These are phyloP conservation scores for Alloscopus bannaensis DNA, from an alignment of 2,888 invertebrate genomes.

Conservation along the genomic window DNA sequence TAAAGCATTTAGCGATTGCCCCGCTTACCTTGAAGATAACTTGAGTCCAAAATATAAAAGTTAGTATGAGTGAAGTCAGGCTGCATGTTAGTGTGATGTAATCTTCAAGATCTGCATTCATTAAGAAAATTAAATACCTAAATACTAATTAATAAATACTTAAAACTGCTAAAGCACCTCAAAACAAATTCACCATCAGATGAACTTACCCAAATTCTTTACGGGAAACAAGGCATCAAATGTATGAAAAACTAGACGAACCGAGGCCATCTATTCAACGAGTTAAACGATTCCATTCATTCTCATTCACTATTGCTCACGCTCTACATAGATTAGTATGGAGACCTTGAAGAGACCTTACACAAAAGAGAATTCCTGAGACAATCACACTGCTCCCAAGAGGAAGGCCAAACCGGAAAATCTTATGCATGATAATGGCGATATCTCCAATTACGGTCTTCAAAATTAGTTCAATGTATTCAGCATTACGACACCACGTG, in stretches of 20 bases:
- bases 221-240: slow-evolving; percentile 39
- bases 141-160: not conserved
- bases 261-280: slow-evolving; percentile 25
- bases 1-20: no score
- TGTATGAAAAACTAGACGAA: slow-evolving; percentile 20
- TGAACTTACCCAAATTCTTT: slow-evolving; percentile 25
- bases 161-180: no score
- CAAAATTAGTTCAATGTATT: no score
- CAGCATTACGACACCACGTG: no score
- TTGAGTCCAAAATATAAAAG: slow-evolving; percentile 39
- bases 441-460: no score
- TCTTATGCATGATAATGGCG: slow-evolving; percentile 34
- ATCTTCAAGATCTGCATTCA: slow-evolving; percentile 33
- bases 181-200: slow-evolving; percentile 3
- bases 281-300: no score
- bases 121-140: not conserved
- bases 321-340: not conserved
- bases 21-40: slow-evolving; percentile 45
- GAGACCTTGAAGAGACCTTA: slow-evolving; percentile 20
- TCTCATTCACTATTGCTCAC: not conserved
- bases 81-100: slow-evolving; percentile 44
- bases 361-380: slow-evolving; percentile 40
- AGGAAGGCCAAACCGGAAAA: slow-evolving; percentile 55
- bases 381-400: slow-evolving; percentile 56
- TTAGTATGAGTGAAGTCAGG: slow-evolving; percentile 27